phyloP scores from a whole-genome alignment of 2,113 vertebrate species.

The Anas platyrhynchos region DNA sequence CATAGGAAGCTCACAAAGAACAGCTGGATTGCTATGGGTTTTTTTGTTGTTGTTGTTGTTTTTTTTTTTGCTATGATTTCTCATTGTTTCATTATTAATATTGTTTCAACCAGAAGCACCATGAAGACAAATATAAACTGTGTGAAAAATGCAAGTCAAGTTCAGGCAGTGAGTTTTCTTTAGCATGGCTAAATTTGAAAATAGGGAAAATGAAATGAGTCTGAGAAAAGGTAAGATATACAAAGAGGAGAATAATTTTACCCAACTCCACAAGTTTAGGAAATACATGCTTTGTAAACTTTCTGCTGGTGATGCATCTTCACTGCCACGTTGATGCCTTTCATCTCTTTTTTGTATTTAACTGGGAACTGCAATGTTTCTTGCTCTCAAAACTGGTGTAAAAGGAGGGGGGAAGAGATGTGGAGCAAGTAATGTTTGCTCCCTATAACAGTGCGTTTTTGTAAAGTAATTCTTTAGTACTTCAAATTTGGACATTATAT shows the following conservation, averaged over 20 bases:
- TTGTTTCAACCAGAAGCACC: not conserved
- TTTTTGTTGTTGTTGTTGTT: not conserved
- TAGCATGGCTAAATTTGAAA: not conserved
- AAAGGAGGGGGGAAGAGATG: not conserved
- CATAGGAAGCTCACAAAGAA: not conserved
- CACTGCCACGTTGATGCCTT: not conserved
- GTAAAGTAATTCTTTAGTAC: not conserved
- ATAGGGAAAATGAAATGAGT: not conserved
- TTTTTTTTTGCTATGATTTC: not conserved
- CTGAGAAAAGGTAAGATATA: not conserved
- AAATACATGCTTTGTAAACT: not conserved
- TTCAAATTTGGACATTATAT: not conserved
- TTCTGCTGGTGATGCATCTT: not conserved
- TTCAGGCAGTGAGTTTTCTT: not conserved
- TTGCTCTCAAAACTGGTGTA: not conserved
- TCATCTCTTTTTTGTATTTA: not conserved
- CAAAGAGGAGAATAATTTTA: not conserved
- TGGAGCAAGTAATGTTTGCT: not conserved
- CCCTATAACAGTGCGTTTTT: not conserved
- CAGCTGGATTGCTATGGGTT: not conserved
- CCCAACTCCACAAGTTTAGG: not conserved
- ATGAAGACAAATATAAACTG: not conserved
- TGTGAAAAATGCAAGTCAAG: not conserved
- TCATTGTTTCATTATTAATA: not conserved
- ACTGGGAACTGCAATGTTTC: not conserved